Evolutionary conservation across 2,113 vertebrate genomes (phyloP).

Genomic region (Corythornis madagascariensis): DNA sequence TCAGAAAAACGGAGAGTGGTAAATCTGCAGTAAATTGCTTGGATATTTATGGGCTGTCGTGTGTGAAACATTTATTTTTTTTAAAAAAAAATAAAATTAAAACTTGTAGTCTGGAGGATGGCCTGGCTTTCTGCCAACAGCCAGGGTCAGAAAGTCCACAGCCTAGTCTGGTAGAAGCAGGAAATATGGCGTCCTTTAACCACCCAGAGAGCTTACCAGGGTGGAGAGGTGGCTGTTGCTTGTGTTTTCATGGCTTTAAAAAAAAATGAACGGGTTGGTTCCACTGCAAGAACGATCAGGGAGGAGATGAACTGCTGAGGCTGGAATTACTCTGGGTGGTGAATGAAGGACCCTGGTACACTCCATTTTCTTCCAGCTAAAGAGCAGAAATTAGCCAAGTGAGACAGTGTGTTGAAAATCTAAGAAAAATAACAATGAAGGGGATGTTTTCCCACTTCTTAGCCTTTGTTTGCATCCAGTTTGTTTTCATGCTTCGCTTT

Average conservation of each 20-base stretch:
- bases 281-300: rapidly evolving
- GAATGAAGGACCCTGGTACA: rapidly evolving
- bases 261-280: neutral
- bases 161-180: neutral
- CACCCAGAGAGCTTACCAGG: neutral
- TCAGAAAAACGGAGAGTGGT: neutral
- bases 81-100: neutral
- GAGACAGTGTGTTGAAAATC: neutral
- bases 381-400: neutral
- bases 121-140: neutral
- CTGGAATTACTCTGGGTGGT: neutral
- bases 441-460: neutral
- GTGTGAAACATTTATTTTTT: neutral
- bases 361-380: neutral
- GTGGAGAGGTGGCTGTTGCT: neutral
- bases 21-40: neutral
- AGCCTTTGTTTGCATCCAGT: neutral
- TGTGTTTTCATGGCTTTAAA: neutral
- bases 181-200: neutral
- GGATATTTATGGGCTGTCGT: conserved; percentile 3
- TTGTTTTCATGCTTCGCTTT: neutral
- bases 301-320: neutral
- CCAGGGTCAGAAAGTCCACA: neutral
- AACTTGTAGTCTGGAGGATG: neutral
- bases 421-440: neutral